Evolutionary conservation across 2,888 invertebrate genomes (phyloP), one percentile per base, ranked within the genome.

Genomic region (Oxycera nigricornis): DNA sequence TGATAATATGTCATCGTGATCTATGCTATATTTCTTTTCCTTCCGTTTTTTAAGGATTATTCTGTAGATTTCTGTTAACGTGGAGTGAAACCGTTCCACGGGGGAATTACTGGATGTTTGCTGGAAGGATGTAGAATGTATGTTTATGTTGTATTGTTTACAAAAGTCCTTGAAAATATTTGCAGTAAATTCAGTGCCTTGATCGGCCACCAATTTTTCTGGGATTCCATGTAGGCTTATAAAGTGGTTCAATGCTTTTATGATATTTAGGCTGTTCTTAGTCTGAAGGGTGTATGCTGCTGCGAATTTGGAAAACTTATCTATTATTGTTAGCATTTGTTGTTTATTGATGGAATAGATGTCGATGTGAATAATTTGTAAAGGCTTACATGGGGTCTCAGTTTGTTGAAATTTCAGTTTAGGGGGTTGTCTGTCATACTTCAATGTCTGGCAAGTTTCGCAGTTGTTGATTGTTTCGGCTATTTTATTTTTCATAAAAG

Each of bases 21-120:
- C 72, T n/a, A 17, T 39, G 17, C 39, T 35, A 22, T 65, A 22
- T 39, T n/a, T n/a, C n/a, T n/a, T 57, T 57, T 9, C 6, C 73
- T 52, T 75, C 59, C 22, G 65, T 20, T 46, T 75, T 9, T 73
- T 61, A 24, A 68, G 22, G n/a, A 78, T 74, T 30, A 78, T 72
- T 24, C 77, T 17, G 22, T 75, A 78, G 2, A 78, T 78, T 76
- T 78, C 78, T 4, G 74, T 78, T 2, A 76, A 17, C 1, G 68
- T 76, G 1, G 76, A 77, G 17, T 76, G 76, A 1, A 75, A 22
- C 75, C 76, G 76, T 74, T 72, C 78, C n/a, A 74, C 57, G 73
- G 76, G 17, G 73, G 6, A 55, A 75, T 75, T 75, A 75, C 75
- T 70, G 76, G 6, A 73, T 73, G 4, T 76, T 74, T 14, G 76